phyloP scores from a whole-genome alignment of 2,113 vertebrate genomes.

The Eptatretus burgeri region DNA sequence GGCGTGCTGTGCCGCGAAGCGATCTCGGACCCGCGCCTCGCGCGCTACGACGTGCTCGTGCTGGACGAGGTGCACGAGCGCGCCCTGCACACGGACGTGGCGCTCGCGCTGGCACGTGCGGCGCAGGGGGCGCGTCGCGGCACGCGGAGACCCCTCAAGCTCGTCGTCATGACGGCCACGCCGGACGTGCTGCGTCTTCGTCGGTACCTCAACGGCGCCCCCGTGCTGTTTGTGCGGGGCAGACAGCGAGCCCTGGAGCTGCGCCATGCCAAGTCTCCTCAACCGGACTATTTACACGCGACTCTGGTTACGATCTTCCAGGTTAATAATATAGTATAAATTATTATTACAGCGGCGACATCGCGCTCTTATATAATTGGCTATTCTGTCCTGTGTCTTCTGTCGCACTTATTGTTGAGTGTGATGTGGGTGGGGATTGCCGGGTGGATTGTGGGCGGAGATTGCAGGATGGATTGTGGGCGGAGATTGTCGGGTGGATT shows the following conservation, averaged over 20 bases:
- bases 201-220: conserved; percentile 58
- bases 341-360: too few relatives aligned
- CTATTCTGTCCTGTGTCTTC: too few relatives aligned
- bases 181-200: conserved; percentile 94
- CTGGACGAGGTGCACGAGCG: conserved; percentile 85
- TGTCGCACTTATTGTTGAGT: too few relatives aligned
- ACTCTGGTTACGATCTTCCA: conserved; percentile 71
- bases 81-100: conserved; percentile 64
- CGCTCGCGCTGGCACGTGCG: conserved; percentile 32
- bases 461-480: too few relatives aligned
- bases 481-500: too few relatives aligned
- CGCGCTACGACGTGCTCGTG: conserved; percentile 46
- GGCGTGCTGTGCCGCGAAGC: conserved; percentile 81
- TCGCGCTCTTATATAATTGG: too few relatives aligned
- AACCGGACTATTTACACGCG: conserved; percentile 79
- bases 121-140: accelerated
- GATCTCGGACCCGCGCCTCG: conserved; percentile 44
- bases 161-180: conserved; percentile 77
- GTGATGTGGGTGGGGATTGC: too few relatives aligned
- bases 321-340: conserved; percentile 89
- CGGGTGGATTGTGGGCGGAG: too few relatives aligned
- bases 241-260: conserved; percentile 51
- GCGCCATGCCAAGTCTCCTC: conserved; percentile 14
- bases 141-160: conserved; percentile 15
- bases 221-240: conserved; percentile 72